Base-by-base conservation (phyloP, 2,113 vertebrate species). In the Tauraco erythrolophus region DNA sequence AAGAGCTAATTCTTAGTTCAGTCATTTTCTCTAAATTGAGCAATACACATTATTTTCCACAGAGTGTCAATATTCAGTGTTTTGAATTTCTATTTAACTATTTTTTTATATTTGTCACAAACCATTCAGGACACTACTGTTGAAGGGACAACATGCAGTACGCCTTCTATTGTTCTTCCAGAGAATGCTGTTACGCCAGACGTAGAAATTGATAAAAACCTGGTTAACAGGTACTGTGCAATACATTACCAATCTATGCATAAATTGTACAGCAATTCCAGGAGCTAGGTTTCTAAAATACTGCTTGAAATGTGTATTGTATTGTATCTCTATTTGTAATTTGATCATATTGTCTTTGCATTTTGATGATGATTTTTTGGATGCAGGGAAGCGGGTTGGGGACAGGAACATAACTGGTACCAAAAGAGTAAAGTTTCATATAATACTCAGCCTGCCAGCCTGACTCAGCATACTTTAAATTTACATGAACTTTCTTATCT, bases 141-240 rank as follows among this genome's bases (percentile, higher is more conserved):
- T 51, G 97, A 98, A 95, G 98, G 95, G 76, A 97, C 97, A 94
- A 75, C 97, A 21, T 97, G 98, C 94, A 97, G 93, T 14, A 97
- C 98, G 61, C 99, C 99, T 76, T 98, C 99, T 51, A 99, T 99
- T 56, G 92, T 99, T 91, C 98, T 99, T 92, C 99, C 99, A 54
- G 98, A 98, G 95, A 98, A 98, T 97, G 97, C 97, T 79, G 81
- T 94, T 65, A 65, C 88, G 3, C 45, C 97, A 61, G 98, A 98
- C 56, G 97, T 95, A 96, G 98, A 99, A 56, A 95, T 96, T 21
- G 97, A 97, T 84, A 97, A 86, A 96, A 98, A 96, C 56, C 94
- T 98, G 71, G 65, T 96, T 81, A 97, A 97, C 97, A 98, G 98
- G 98, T 98, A 98, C 50, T 69, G 12, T 50, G 57, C 56, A 61